phyloP scores from a whole-genome alignment of 2,113 vertebrate genomes.

The Tiliqua scincoides region DNA sequence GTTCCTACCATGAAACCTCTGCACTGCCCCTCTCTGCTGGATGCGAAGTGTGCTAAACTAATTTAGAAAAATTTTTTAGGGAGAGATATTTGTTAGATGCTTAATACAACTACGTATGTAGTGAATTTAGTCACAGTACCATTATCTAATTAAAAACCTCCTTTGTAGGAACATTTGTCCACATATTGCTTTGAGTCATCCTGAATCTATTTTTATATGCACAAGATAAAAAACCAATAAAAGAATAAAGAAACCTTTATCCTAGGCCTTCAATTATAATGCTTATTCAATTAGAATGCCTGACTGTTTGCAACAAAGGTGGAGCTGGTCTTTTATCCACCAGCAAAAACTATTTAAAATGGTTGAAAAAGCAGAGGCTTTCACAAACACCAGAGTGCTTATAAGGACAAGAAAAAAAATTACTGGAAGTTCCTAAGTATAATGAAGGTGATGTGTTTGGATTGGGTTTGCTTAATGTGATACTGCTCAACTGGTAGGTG shows the following conservation, averaged over 20 bases:
- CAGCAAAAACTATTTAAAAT: not conserved
- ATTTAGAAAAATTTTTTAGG: not conserved
- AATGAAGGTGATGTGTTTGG: not conserved
- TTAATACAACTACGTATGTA: not conserved
- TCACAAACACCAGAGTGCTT: not conserved
- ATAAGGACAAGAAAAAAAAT: no score
- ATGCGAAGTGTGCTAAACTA: no score
- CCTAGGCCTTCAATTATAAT: not conserved
- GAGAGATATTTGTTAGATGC: not conserved
- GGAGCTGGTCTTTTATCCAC: not conserved
- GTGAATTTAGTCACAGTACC: not conserved
- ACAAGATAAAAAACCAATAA: not conserved
- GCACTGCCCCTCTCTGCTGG: no score
- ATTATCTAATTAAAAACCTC: conserved; percentile 6
- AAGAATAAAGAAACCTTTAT: not conserved
- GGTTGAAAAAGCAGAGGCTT: not conserved
- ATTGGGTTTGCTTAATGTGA: not conserved
- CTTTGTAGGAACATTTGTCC: conserved; percentile 28
- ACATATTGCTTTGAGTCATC: not conserved
- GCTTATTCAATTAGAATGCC: conserved; percentile 8
- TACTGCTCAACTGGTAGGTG: not conserved
- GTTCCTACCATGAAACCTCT: no score
- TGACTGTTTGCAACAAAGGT: not conserved
- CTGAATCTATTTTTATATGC: conserved; percentile 11
- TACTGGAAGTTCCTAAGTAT: not conserved